These are phyloP conservation scores for Trematomus loennbergii DNA, from an alignment of 2,113 vertebrate genomes.

Conservation along the genomic window DNA sequence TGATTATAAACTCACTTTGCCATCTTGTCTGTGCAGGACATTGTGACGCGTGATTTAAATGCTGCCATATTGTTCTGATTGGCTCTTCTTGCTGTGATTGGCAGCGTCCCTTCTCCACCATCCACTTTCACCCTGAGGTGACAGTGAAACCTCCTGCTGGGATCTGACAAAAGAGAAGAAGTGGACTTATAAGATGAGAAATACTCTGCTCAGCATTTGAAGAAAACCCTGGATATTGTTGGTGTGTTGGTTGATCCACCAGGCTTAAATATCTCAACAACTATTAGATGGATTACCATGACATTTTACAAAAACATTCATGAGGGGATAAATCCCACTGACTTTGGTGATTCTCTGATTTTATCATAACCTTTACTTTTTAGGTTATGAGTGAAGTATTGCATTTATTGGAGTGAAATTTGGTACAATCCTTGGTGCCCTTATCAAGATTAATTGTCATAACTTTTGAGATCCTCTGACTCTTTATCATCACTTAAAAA, in stretches of 20 bases:
- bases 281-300: neutral
- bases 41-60: slow-evolving; percentile 27
- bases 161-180: slow-evolving; percentile 29
- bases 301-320: neutral
- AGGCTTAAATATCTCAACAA: neutral
- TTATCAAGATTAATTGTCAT: neutral
- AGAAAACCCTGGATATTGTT: no score
- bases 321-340: neutral
- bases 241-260: neutral
- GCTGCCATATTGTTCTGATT: slow-evolving; percentile 4
- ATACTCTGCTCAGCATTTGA: neutral
- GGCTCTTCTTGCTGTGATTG: slow-evolving; percentile 36
- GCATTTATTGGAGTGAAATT: neutral
- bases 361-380: neutral
- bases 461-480: neutral
- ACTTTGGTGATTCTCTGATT: neutral
- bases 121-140: slow-evolving; percentile 72
- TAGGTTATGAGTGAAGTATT: neutral
- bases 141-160: slow-evolving; percentile 55
- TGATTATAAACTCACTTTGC: slow-evolving; percentile 67
- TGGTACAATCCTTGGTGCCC: neutral
- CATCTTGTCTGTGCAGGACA: slow-evolving; percentile 80
- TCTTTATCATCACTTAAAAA: no score
- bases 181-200: neutral
- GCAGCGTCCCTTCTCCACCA: slow-evolving; percentile 76